These are phyloP conservation scores for Pissodes strobi DNA, from an alignment of 1,140 invertebrate genomes.

Conservation along the genomic window DNA sequence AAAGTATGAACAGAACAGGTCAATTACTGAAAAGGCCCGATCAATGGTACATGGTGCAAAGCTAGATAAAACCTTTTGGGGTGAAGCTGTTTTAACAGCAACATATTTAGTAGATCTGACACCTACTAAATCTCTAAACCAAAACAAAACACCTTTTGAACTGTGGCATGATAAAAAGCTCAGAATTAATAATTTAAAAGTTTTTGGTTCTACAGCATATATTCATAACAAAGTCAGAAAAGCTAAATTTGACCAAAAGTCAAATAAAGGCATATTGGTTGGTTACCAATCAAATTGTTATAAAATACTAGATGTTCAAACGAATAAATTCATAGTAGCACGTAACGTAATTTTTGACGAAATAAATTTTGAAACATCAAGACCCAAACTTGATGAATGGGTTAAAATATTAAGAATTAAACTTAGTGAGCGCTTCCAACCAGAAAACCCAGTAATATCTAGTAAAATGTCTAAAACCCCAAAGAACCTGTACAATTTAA, in stretches of 20 bases:
- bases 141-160: slow-evolving; percentile 56
- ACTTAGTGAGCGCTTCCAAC: too few species aligned
- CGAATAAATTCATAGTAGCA: not conserved
- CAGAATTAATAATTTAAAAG: slow-evolving; percentile 56
- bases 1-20: slow-evolving; percentile 37
- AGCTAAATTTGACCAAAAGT: slow-evolving; percentile 55
- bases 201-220: slow-evolving; percentile 58
- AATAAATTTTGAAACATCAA: not conserved
- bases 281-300: slow-evolving; percentile 56
- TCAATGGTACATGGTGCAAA: slow-evolving; percentile 52
- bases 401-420: too few species aligned
- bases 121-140: slow-evolving; percentile 52
- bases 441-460: not conserved
- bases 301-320: not conserved
- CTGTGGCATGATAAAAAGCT: slow-evolving; percentile 58
- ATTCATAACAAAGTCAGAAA: slow-evolving; percentile 55
- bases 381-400: not conserved
- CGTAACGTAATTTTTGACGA: slow-evolving; percentile 6
- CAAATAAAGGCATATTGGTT: slow-evolving; percentile 54
- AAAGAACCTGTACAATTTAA: not conserved
- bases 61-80: slow-evolving; percentile 44
- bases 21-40: slow-evolving; percentile 56
- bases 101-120: slow-evolving; percentile 57
- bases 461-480: not conserved
- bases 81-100: slow-evolving; percentile 50